Evolutionary conservation across 2,113 vertebrate species (phyloP), one percentile per base, ranked within the genome.

Genomic region (Hassar affinis): DNA sequence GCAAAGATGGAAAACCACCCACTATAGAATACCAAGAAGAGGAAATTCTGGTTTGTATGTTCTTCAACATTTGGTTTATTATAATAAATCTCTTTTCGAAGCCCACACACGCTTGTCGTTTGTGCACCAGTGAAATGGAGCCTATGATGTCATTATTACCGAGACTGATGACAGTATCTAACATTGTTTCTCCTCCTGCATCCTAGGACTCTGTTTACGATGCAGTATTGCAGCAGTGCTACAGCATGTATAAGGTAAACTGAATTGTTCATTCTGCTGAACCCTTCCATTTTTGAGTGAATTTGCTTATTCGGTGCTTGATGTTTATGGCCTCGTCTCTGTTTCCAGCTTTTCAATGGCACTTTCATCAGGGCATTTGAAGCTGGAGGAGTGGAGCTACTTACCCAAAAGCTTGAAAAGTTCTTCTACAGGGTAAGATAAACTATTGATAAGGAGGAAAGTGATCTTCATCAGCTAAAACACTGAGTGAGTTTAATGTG

Each of bases 171-270:
- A 72, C 3, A n/a, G 11, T 78, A 57, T 56, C 75, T 22, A 38
- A 57, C 30, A 30, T 5, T 38, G 6, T 68, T 49, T 33, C 35
- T 25, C 17, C 2, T 22, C 10, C 84, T 17, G 61, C 79, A 0
- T 25, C 78, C 1, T 51, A 99, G 98, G 98, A 99, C 91, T 98
- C 98, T n/a, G 97, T 99, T 8, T 99, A 99, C 51, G 96, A 96
- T 15, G 96, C 97, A 0, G 97, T 99, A 30, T 92, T 99, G 12
- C 94, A 95, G 82, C 95, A 99, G 86, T 99, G 98, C 93, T 99
- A 99, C 92, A 96, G 95, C 89, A 99, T 99, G 98, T 99, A 98
- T 92, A 99, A 99, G 96, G 98, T 99, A 90, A 91, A 92, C 30
- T 18, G 42, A 25, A 57, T 2, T 57, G 64, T 30, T 12, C 1